Base-by-base conservation (phyloP, 2,888 invertebrate species). In the Ophion costatus region DNA sequence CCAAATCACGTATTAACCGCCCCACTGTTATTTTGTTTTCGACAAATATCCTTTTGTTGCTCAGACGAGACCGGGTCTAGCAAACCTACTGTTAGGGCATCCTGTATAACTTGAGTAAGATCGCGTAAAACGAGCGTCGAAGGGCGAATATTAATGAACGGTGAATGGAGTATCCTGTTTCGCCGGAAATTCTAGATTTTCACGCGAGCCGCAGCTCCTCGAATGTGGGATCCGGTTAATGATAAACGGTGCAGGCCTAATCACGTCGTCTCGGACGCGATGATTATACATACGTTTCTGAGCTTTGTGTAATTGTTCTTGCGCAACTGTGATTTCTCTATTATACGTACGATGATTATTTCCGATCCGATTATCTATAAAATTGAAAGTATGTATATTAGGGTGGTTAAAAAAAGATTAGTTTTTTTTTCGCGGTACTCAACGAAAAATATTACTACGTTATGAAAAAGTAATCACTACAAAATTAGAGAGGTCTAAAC, bases 111-210 rank as follows among this genome's bases (percentile, higher is more conserved):
- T 56, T n/a, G 17, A 29, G 51, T 42, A 33, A 80, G 56, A 42
- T 73, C 66, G 66, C 42, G 38, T 56, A 24, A 80, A 80, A 73
- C n/a, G n/a, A 74, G 73, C 45, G 42, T 59, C 67, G 17, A 61
- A 71, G 69, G 57, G 74, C 66, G 45, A 69, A 83, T 83, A 74
- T 74, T 70, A 29, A 57, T 22, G 45, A 61, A 56, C n/a, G 17
- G 67, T 42, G 64, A 79, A 83, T 75, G 63, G 70, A 64, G 59
- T 75, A 70, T 83, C 79, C 79, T 73, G 73, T 83, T 83, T 79
- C 83, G 83, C 79, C 74, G 79, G 79, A 74, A 83, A 83, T 74
- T 79, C 83, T 51, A 75, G 74, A 75, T 57, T 78, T 71, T 63
- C 61, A 69, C 64, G 79, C 69, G 83, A 57, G 29, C 59, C 57